Conservation (phyloP, 2,113 vertebrate species). For the Oophaga pumilio region DNA sequence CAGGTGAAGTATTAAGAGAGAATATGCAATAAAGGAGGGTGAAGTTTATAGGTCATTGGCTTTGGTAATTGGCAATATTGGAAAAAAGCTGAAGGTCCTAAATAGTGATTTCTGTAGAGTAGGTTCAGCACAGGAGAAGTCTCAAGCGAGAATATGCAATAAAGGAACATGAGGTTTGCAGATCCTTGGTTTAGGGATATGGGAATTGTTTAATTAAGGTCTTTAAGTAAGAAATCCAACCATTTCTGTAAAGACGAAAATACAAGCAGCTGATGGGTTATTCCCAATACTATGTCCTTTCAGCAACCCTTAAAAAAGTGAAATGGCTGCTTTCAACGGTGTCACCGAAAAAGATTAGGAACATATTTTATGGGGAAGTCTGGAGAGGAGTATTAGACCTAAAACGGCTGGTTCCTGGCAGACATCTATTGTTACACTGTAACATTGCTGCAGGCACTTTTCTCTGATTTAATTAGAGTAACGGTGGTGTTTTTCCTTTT, state of each 20-base stretch:
- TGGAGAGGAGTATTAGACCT: slow-evolving; percentile 69
- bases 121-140: too few species aligned
- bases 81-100: too few species aligned
- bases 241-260: neutral
- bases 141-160: neutral
- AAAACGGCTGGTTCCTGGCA: slow-evolving; percentile 73
- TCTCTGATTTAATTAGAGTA: slow-evolving; percentile 87
- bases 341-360: slow-evolving; percentile 66
- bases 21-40: too few species aligned
- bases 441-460: slow-evolving; percentile 77
- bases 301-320: slow-evolving; percentile 48
- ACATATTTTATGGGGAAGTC: slow-evolving; percentile 66
- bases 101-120: too few species aligned
- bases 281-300: slow-evolving; percentile 2
- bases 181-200: too few species aligned
- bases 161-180: too few species aligned
- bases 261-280: neutral
- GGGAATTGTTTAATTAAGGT: too few species aligned
- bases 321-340: slow-evolving; percentile 53
- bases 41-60: too few species aligned
- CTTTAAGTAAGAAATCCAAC: neutral
- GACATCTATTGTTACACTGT: slow-evolving; percentile 78
- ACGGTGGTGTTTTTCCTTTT: slow-evolving; percentile 76
- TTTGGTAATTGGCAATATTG: neutral
- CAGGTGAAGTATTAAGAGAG: too few species aligned